Evolutionary conservation across 2,888 invertebrate species (phyloP).

Genomic region (Drosophila paramelanica): DNA sequence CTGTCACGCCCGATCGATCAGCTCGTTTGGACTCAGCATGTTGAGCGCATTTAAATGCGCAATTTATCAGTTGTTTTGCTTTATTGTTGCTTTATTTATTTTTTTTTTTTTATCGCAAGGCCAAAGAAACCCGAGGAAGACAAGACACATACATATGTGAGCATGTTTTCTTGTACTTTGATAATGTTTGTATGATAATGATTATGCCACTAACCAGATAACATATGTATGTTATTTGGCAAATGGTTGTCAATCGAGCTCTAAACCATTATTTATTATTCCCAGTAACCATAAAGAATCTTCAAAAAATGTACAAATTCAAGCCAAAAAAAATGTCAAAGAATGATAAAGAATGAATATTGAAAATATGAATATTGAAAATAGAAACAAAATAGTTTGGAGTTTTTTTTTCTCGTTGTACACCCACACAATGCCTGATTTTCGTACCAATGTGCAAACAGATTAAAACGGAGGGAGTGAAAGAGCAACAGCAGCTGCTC

Average conservation of each 20-base stretch:
- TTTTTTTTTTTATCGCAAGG: conserved; percentile 33
- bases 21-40: conserved; percentile 11
- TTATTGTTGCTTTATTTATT: background rate
- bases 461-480: background rate
- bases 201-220: background rate
- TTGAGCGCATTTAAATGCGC: conserved; percentile 34
- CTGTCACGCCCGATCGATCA: conserved; percentile 24
- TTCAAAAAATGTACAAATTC: background rate
- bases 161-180: background rate
- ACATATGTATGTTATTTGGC: too few relatives aligned
- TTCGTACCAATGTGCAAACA: conserved; percentile 17
- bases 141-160: background rate
- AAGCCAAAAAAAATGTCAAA: too few relatives aligned
- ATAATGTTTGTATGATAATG: background rate
- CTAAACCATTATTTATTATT: too few relatives aligned
- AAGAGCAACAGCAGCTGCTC: background rate
- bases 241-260: too few relatives aligned
- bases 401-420: background rate
- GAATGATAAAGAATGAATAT: too few relatives aligned
- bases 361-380: too few relatives aligned
- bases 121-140: conserved; percentile 27
- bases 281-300: background rate
- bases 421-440: conserved; percentile 1
- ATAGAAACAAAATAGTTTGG: too few relatives aligned
- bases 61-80: conserved; percentile 45